Base-by-base conservation (phyloP, 2,113 vertebrate species). In the Tringa solitaria region DNA sequence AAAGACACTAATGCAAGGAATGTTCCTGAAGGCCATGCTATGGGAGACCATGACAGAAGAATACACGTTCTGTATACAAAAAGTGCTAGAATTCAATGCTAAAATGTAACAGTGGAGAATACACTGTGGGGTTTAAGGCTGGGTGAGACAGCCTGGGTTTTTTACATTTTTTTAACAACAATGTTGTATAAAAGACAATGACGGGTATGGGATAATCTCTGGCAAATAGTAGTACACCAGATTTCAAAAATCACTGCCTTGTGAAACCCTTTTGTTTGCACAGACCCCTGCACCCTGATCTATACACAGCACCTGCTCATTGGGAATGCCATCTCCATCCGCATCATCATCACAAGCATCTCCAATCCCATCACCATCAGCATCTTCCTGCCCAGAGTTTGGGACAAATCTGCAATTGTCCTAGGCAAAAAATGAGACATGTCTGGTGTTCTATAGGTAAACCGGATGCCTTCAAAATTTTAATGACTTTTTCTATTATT, bases 381-480 rank as follows among this genome's bases (percentile, higher is more conserved):
- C 98, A 69, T 99, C 99, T 96, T 99, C 99, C 97, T 99, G 99
- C 70, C 99, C 99, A 54, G 99, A 99, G 96, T 99, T 99, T 48
- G 99, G 99, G 74, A 99, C 99, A 80, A 98, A 99, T 33, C 98
- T 95, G 96, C 99, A 99, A 96, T 99, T 99, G 97, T 99, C 99
- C 99, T 99, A 83, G 21, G 51, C 5, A 69, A 70, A 80, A 87
- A 93, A 63, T 22, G 33, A 70, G 73, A 70, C 4, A 87, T 7
- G 32, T 14, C 20, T 48, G 27, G 32, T 35, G 37, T 86, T 74
- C 53, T 37, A 4, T 4, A 10, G 18, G 18, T 82, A 93, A 77
- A 79, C 14, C 37, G 33, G 6, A 83, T 54, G 23, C 23, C 41
- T 76, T 84, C 6, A n/a, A 14, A 43, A 51, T 51, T 61, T 68